Conservation (phyloP, 2,888 invertebrate species). For the Oconnorella tubifera region DNA sequence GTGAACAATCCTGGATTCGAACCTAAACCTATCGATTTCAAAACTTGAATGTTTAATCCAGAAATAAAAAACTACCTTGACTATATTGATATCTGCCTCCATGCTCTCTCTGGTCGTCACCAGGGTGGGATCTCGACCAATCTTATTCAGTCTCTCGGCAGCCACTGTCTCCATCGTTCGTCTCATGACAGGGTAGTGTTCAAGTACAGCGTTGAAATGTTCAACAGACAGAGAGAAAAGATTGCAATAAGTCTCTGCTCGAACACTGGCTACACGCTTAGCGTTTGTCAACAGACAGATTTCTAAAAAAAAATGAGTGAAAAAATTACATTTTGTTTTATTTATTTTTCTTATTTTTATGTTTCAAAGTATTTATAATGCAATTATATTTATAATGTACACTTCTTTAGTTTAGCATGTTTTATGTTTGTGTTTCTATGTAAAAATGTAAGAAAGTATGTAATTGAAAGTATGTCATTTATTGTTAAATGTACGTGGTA, state of each 20-base stretch:
- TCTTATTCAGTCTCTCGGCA: constrained; percentile 95
- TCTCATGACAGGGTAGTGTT: constrained; percentile 97
- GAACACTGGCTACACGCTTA: constrained; percentile 89
- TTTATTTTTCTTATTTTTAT: background rate
- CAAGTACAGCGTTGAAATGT: constrained; percentile 95
- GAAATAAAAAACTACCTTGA: no score
- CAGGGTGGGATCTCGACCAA: constrained; percentile 82
- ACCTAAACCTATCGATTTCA: no score
- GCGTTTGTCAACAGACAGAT: constrained; percentile 96
- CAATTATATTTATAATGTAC: no score
- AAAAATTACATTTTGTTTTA: background rate
- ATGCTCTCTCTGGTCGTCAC: constrained; percentile 49
- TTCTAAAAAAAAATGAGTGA: constrained; percentile 60
- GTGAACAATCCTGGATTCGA: no score
- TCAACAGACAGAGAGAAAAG: constrained; percentile 95
- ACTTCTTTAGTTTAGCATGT: no score
- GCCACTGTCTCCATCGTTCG: constrained; percentile 99
- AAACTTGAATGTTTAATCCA: no score
- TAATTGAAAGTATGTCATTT: no score
- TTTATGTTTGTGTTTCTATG: no score
- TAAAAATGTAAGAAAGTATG: no score
- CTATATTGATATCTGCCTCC: constrained; percentile 53
- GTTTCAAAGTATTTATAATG: background rate
- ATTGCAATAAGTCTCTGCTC: constrained; percentile 97
- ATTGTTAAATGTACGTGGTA: no score